These are phyloP conservation scores for Poecilia wingei DNA, from an alignment of 2,797 vertebrate species.

Conservation along the genomic window DNA sequence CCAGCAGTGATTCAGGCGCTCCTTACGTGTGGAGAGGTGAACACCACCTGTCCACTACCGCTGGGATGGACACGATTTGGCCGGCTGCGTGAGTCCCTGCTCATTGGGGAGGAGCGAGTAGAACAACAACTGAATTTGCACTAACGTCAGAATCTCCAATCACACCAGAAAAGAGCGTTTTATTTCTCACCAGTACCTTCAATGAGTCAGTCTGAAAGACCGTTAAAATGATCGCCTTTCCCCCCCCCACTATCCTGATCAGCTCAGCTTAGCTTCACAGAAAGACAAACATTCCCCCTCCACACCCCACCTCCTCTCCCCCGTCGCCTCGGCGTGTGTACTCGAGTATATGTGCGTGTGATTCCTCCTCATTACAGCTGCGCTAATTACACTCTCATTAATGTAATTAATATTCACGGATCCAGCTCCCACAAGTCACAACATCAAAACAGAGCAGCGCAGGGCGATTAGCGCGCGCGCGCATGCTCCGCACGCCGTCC, in stretches of 20 bases:
- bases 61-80: not conserved
- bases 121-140: not conserved
- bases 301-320: constrained; percentile 58
- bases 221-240: not conserved
- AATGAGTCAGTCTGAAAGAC: not conserved
- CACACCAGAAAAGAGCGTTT: not conserved
- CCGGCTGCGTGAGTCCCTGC: not conserved
- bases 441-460: constrained; percentile 77
- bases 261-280: constrained; percentile 35
- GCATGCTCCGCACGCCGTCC: constrained; percentile 62
- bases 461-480: constrained; percentile 71
- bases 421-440: constrained; percentile 79
- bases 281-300: constrained; percentile 65
- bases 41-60: not conserved
- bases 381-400: constrained; percentile 82
- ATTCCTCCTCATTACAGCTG: constrained; percentile 72
- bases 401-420: constrained; percentile 83
- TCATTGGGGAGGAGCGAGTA: not conserved
- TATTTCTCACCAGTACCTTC: not conserved
- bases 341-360: constrained; percentile 20
- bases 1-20: not conserved
- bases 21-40: not conserved
- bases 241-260: constrained; percentile 8
- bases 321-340: constrained; percentile 20
- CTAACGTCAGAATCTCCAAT: not conserved